These are phyloP conservation scores for Glaucomys volans DNA, from an alignment of 2,113 vertebrate species.

Conservation along the genomic window DNA sequence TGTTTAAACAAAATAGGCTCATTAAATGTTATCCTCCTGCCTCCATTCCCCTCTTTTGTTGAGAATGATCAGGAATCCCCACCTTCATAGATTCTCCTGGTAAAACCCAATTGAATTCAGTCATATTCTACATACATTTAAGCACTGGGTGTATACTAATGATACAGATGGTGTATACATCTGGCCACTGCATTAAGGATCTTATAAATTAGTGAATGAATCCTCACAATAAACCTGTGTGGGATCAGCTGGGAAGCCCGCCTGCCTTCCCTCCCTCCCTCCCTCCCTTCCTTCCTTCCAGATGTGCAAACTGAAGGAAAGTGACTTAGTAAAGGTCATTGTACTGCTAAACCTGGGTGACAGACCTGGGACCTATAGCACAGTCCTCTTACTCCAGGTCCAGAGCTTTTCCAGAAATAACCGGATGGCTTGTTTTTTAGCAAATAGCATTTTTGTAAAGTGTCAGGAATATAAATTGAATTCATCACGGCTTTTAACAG, in stretches of 20 bases:
- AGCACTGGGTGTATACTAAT: not conserved
- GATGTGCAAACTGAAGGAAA: not conserved
- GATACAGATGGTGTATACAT: not conserved
- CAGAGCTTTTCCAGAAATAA: not conserved
- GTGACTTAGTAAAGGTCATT: not conserved
- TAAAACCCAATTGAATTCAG: not conserved
- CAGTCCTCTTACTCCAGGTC: not conserved
- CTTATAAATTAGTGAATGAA: not conserved
- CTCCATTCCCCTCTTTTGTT: not conserved
- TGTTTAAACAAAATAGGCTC: not conserved
- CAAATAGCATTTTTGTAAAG: not conserved
- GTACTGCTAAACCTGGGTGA: not conserved
- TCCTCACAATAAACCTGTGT: not conserved
- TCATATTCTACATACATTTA: not conserved
- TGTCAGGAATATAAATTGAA: not conserved
- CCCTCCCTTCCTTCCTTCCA: not conserved
- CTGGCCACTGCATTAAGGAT: not conserved
- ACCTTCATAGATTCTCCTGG: not conserved
- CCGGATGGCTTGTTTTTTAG: not conserved
- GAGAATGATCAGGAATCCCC: not conserved
- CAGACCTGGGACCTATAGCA: not conserved
- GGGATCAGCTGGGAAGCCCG: not conserved
- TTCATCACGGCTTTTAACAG: constrained; percentile 11
- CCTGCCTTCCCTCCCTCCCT: not conserved
- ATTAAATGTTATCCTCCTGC: not conserved